Evolutionary conservation across 2,797 vertebrate species (phyloP).

Genomic region (Poecilia gillii): DNA sequence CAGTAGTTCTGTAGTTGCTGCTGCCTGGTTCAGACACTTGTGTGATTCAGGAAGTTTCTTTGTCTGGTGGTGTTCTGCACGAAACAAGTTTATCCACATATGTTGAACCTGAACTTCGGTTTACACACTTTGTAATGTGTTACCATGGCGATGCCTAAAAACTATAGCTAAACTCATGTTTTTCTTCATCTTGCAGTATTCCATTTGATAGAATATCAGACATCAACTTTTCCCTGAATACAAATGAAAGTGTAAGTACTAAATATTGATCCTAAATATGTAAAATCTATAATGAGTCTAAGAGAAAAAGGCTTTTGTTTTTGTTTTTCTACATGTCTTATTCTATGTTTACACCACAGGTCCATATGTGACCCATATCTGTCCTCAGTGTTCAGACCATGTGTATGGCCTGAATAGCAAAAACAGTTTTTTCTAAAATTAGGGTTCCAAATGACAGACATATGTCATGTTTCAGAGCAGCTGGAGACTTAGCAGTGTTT

Average conservation of each 20-base stretch:
- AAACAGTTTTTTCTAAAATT: background rate
- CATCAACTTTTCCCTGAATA: slow-evolving; percentile 99
- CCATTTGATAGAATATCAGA: slow-evolving; percentile 99
- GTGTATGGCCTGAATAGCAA: background rate
- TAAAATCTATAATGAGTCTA: background rate
- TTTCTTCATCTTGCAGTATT: slow-evolving; percentile 90
- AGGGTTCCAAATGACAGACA: background rate
- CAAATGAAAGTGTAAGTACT: slow-evolving; percentile 98
- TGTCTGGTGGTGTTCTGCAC: background rate
- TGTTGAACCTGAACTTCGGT: background rate
- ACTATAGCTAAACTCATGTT: slow-evolving; percentile 74
- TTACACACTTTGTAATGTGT: slow-evolving; percentile 22
- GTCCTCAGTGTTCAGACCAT: background rate
- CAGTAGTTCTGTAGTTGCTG: background rate
- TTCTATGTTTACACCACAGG: background rate
- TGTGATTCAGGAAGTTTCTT: background rate
- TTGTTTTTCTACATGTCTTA: background rate
- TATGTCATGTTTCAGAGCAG: background rate
- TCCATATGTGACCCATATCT: background rate
- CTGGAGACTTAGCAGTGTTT: background rate
- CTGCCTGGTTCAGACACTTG: background rate
- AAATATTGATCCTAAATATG: slow-evolving; percentile 46
- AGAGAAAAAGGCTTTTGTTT: background rate
- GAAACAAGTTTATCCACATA: background rate
- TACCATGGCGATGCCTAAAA: slow-evolving; percentile 46